Conservation (phyloP, 2,113 vertebrate genomes). For the Oreocharis arfaki region DNA sequence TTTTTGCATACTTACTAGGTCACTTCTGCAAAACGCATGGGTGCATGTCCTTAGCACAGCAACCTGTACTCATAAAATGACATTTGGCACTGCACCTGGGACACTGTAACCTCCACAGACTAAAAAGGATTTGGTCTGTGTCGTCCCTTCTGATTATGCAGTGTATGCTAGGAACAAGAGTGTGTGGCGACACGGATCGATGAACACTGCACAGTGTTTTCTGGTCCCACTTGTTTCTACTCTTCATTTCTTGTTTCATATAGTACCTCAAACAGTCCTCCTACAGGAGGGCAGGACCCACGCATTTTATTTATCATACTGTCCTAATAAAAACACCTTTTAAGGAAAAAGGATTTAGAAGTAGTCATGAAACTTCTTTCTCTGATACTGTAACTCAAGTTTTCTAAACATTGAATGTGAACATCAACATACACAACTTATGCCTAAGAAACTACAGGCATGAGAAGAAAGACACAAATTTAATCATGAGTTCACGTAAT, state of each 20-base stretch:
- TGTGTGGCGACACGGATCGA: slow-evolving; percentile 33
- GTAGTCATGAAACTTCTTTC: neutral
- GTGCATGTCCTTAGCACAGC: neutral
- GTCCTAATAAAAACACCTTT: neutral
- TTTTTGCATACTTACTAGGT: slow-evolving; percentile 36
- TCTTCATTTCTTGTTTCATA: slow-evolving; percentile 24
- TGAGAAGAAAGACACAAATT: neutral
- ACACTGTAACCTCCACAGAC: slow-evolving; percentile 29
- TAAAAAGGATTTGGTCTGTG: slow-evolving; percentile 50
- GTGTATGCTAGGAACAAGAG: slow-evolving; percentile 25
- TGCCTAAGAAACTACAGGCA: neutral
- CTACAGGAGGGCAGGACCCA: neutral
- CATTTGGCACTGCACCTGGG: slow-evolving; percentile 42
- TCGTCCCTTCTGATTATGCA: slow-evolving; percentile 57
- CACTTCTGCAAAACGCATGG: slow-evolving; percentile 10
- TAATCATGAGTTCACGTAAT: neutral
- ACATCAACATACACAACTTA: neutral
- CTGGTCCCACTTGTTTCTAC: slow-evolving; percentile 14
- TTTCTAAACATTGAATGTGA: neutral
- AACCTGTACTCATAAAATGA: slow-evolving; percentile 41
- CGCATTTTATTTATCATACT: neutral
- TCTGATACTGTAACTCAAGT: neutral
- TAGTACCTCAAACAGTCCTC: neutral
- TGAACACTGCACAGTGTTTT: slow-evolving; percentile 29
- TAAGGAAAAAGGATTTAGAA: neutral